Conservation (phyloP, 2,797 vertebrate species). For the Dermochelys coriacea region DNA sequence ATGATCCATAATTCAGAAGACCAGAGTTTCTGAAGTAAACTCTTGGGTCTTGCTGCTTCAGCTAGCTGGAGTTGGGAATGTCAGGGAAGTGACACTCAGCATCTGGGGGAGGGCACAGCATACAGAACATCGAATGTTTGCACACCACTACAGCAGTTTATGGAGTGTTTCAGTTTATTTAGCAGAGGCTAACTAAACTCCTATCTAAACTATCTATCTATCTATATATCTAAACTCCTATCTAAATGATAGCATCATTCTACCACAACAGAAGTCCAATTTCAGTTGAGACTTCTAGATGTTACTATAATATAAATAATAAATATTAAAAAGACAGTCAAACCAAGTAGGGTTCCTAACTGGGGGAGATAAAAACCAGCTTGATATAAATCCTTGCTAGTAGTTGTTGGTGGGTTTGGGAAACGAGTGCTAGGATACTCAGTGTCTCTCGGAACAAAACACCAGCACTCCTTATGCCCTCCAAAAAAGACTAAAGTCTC, state of each 20-base stretch:
- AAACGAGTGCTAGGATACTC: neutral
- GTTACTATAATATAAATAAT: neutral
- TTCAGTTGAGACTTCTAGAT: neutral
- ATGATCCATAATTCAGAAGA: neutral
- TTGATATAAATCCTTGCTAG: neutral
- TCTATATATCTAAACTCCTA: constrained; percentile 1
- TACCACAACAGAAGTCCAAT: neutral
- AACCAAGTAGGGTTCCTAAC: neutral
- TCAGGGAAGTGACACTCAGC: neutral
- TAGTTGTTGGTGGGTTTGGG: neutral
- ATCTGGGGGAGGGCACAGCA: neutral
- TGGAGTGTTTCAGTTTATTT: neutral
- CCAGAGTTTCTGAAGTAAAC: neutral
- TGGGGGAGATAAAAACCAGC: rapidly evolving
- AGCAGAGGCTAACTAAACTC: constrained; percentile 13
- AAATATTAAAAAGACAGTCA: neutral
- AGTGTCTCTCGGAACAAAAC: neutral
- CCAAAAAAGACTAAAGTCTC: neutral
- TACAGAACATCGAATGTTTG: neutral
- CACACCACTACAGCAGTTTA: neutral
- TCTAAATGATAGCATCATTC: constrained; percentile 2
- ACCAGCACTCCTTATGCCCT: neutral
- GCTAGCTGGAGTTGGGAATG: neutral
- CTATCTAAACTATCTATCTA: no score
- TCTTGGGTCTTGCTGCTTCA: constrained; percentile 38